phyloP scores from a whole-genome alignment of 2,113 vertebrate genomes.

The Corydoras sp. region DNA sequence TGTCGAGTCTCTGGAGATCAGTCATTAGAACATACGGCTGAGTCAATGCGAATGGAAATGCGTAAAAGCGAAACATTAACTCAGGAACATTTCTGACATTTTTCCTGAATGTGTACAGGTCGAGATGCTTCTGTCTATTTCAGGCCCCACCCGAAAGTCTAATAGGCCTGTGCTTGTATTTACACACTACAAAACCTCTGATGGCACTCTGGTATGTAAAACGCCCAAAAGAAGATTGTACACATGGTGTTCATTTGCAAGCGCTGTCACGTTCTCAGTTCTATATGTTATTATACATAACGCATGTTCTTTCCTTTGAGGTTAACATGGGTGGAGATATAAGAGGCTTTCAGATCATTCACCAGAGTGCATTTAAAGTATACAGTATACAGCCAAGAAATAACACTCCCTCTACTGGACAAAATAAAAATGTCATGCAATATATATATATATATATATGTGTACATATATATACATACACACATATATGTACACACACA shows the following conservation, averaged over 20 bases:
- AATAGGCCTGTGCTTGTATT: constrained; percentile 12
- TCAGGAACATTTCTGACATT: constrained; percentile 10
- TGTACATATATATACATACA: too few relatives aligned
- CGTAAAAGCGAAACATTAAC: constrained; percentile 7
- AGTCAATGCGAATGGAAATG: background rate
- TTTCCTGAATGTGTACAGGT: background rate
- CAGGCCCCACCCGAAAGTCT: background rate
- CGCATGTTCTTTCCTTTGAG: background rate
- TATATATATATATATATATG: too few relatives aligned
- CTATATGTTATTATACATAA: too few relatives aligned
- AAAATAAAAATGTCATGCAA: background rate
- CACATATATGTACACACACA: too few relatives aligned
- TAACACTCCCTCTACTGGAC: constrained; percentile 44
- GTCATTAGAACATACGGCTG: background rate
- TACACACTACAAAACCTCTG: constrained; percentile 3
- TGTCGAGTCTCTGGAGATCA: constrained; percentile 46
- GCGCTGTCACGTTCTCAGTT: constrained; percentile 22
- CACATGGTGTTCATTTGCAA: constrained; percentile 18
- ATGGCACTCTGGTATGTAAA: constrained; percentile 23
- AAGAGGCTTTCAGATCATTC: background rate
- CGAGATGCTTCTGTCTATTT: background rate
- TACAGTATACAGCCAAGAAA: constrained; percentile 13
- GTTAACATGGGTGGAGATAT: background rate
- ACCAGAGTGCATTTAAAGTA: background rate
- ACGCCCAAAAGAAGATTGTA: constrained; percentile 24